Evolutionary conservation across 2,888 invertebrate genomes (phyloP).

Genomic region (Chloromyia formosa): DNA sequence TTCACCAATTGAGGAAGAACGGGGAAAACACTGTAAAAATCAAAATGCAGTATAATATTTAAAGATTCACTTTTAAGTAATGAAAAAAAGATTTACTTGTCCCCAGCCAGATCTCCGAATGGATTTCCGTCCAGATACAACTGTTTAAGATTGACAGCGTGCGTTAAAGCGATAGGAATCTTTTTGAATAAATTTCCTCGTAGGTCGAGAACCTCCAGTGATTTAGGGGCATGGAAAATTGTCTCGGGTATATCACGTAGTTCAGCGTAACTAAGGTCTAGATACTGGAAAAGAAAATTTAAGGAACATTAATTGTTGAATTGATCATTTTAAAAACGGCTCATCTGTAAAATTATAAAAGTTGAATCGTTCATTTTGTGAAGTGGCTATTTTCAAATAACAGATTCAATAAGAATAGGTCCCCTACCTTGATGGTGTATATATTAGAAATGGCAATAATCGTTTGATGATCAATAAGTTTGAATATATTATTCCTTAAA

Average conservation of each 20-base stretch:
- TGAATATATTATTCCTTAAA: conserved; percentile 79
- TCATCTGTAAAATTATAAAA: background rate
- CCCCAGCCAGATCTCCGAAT: conserved; percentile 67
- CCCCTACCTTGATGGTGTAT: conserved; percentile 70
- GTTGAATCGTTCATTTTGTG: background rate
- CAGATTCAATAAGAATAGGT: no score
- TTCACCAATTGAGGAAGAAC: conserved; percentile 66
- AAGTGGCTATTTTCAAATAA: no score
- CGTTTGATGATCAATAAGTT: conserved; percentile 71
- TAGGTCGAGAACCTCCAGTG: conserved; percentile 72
- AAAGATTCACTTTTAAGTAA: background rate
- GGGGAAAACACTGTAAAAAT: conserved; percentile 27
- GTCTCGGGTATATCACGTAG: conserved; percentile 71
- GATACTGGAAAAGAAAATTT: conserved; percentile 63
- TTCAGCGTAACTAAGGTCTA: conserved; percentile 76
- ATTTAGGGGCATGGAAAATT: conserved; percentile 74
- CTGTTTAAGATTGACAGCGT: conserved; percentile 69
- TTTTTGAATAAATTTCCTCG: conserved; percentile 71
- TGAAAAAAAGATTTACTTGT: conserved; percentile 58
- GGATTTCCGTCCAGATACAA: conserved; percentile 78
- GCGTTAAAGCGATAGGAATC: conserved; percentile 71
- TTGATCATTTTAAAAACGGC: background rate
- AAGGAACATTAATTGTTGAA: conserved; percentile 6
- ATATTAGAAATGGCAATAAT: conserved; percentile 73
- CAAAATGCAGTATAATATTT: conserved; percentile 8